Percentiles rank a stretch among this genome's conserved stretches.
Conservation (phyloP, 2,113 vertebrate species). For the Asarcornis scutulata region DNA sequence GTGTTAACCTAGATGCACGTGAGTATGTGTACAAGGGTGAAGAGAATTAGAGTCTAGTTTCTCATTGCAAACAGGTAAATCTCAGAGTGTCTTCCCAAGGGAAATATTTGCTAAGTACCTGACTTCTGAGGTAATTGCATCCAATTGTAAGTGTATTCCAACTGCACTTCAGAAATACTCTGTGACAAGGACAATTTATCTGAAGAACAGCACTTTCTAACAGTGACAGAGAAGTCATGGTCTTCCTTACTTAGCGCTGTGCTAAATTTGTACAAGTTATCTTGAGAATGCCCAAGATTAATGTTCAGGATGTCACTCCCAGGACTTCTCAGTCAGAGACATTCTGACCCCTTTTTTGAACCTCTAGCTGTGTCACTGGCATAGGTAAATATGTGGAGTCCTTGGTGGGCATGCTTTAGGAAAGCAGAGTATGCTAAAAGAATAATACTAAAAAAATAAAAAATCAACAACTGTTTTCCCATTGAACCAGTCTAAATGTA, state of each 20-base stretch:
- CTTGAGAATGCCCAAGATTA: not conserved
- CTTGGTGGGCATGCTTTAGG: not conserved
- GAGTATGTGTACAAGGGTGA: not conserved
- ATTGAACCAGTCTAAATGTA: not conserved
- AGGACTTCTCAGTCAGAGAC: not conserved
- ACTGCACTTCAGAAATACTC: not conserved
- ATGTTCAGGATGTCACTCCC: not conserved
- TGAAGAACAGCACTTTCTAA: not conserved
- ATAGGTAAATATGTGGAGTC: not conserved
- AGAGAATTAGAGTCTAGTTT: not conserved
- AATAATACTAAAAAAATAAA: not conserved
- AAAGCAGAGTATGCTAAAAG: not conserved
- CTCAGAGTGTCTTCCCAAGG: not conserved
- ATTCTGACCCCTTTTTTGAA: not conserved
- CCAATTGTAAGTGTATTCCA: conserved; percentile 20
- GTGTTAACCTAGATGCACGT: not conserved
- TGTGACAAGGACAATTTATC: conserved; percentile 10
- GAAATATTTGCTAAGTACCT: conserved; percentile 20
- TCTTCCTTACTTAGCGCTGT: not conserved
- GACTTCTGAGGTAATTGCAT: conserved; percentile 41
- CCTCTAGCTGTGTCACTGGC: not conserved
- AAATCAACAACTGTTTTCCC: not conserved
- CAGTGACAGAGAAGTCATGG: not conserved
- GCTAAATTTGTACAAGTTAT: not conserved
- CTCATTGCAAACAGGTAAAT: not conserved